Evolutionary conservation across 2,888 invertebrate species (phyloP).

Genomic region (Punctoribates punctum): DNA sequence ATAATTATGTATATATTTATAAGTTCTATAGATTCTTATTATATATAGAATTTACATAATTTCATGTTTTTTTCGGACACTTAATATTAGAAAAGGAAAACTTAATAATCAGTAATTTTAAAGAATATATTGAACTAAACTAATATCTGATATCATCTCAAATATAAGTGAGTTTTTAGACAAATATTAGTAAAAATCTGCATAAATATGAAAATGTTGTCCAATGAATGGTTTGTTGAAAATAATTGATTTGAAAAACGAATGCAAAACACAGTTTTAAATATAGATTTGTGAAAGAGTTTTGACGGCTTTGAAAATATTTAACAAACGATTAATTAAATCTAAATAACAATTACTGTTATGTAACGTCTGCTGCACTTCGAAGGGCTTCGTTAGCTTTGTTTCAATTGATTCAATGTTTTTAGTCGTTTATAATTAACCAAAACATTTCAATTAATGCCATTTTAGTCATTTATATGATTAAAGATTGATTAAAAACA

Average conservation of each 20-base stretch:
- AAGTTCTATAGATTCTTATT: neutral
- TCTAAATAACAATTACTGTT: slow-evolving; percentile 16
- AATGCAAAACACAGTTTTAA: neutral
- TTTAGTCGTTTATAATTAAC: neutral
- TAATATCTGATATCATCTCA: neutral
- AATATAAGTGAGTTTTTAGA: neutral
- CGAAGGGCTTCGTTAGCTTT: slow-evolving; percentile 38
- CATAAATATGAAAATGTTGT: slow-evolving; percentile 13
- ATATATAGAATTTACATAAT: neutral
- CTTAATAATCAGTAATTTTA: neutral
- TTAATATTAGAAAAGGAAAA: slow-evolving; percentile 4
- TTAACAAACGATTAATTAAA: neutral
- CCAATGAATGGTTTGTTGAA: neutral
- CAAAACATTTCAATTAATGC: neutral
- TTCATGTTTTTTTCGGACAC: neutral
- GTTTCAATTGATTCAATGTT: slow-evolving; percentile 18
- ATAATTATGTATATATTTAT: slow-evolving; percentile 4
- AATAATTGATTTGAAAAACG: neutral
- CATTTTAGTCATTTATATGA: neutral
- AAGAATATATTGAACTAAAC: neutral
- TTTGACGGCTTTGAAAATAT: neutral
- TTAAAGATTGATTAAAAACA: neutral
- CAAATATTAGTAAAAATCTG: slow-evolving; percentile 21
- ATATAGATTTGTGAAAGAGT: neutral
- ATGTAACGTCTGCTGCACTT: slow-evolving; percentile 28